Conservation (phyloP, 2,113 vertebrate genomes). For the Ivindomyrus marchei region DNA sequence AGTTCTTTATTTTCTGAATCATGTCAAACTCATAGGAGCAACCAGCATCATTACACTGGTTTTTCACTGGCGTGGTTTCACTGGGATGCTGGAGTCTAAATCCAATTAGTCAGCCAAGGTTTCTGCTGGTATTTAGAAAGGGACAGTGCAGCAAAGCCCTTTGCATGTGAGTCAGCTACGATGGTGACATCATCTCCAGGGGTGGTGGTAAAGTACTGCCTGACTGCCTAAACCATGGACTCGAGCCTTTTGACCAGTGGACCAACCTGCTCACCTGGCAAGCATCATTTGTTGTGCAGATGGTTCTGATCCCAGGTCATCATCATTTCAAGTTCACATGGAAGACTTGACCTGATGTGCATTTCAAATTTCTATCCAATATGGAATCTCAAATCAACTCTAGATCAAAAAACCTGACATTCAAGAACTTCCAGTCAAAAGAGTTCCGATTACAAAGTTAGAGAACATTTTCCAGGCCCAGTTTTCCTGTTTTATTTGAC, state of each 20-base stretch:
- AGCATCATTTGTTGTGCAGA: not conserved
- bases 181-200: not conserved
- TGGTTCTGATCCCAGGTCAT: not conserved
- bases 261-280: not conserved
- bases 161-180: not conserved
- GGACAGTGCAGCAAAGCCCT: constrained; percentile 1
- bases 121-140: not conserved
- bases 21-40: not conserved
- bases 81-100: not conserved
- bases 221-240: not conserved
- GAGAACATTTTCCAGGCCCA: not conserved
- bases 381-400: not conserved
- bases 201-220: not conserved
- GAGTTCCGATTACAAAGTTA: not conserved
- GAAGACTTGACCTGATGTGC: not conserved
- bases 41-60: not conserved
- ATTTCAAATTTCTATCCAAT: not conserved
- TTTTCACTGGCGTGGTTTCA: not conserved
- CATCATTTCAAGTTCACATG: not conserved
- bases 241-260: not conserved
- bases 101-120: not conserved
- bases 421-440: not conserved
- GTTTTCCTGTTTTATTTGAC: not conserved
- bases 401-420: not conserved
- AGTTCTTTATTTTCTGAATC: not conserved